Conservation (phyloP, 2,113 vertebrate genomes). For the Gobiocypris rarus region DNA sequence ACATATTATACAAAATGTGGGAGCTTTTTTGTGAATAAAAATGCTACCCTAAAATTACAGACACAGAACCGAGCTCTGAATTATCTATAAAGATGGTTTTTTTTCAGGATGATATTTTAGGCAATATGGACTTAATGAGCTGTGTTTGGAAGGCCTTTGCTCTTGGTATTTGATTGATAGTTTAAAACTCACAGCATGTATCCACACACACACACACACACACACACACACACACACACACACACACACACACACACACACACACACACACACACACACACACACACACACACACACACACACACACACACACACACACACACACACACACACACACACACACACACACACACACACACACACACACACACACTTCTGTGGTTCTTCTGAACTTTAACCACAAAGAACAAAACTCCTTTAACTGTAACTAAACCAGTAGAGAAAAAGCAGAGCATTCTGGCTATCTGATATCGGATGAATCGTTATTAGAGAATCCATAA, state of each 20-base stretch:
- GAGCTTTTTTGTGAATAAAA: background rate
- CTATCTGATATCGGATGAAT: conserved; percentile 5
- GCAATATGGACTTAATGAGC: conserved; percentile 4
- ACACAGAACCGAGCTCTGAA: background rate
- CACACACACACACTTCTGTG: background rate
- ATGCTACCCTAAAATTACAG: background rate
- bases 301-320: no score
- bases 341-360: no score
- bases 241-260: no score
- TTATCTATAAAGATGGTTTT: background rate
- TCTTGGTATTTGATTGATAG: background rate
- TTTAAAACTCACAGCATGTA: background rate
- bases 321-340: no score
- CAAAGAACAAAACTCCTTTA: conserved; percentile 1
- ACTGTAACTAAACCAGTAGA: background rate
- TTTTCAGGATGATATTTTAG: background rate
- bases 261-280: no score
- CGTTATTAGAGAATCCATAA: background rate
- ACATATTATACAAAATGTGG: background rate
- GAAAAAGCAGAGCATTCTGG: background rate
- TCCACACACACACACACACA: background rate
- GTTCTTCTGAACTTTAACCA: conserved; percentile 29
- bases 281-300: no score
- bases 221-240: no score
- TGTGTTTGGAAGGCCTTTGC: background rate